These are phyloP conservation scores for Drusus annulatus DNA, from an alignment of 1,140 invertebrate genomes.

Conservation along the genomic window DNA sequence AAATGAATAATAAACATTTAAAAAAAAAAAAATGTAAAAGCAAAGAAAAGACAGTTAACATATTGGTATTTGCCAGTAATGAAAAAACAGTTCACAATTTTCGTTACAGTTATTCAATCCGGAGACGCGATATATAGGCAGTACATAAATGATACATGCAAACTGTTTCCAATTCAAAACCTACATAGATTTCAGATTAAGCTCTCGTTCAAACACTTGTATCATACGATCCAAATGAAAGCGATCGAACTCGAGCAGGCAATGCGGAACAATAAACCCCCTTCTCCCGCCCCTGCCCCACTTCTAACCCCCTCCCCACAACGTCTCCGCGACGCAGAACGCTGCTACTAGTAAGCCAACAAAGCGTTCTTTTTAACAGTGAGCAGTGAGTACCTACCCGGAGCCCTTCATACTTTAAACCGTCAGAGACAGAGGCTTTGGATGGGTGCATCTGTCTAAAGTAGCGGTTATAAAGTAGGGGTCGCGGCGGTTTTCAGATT, in stretches of 20 bases:
- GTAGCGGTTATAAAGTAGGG: background rate
- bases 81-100: too few relatives aligned
- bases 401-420: background rate
- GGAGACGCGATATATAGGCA: too few relatives aligned
- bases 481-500: background rate
- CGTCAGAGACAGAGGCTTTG: slow-evolving; percentile 24
- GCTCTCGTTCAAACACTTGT: too few relatives aligned
- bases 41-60: too few relatives aligned
- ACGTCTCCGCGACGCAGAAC: slow-evolving; percentile 12
- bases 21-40: too few relatives aligned
- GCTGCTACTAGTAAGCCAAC: background rate
- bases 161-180: too few relatives aligned
- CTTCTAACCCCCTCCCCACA: background rate
- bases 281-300: background rate
- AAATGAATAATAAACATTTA: too few relatives aligned
- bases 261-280: slow-evolving; percentile 7
- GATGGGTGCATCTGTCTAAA: slow-evolving; percentile 11
- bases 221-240: slow-evolving; percentile 3
- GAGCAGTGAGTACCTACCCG: background rate
- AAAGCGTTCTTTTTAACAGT: slow-evolving; percentile 20
- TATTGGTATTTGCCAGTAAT: too few relatives aligned
- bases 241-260: slow-evolving; percentile 12
- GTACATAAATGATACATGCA: too few relatives aligned
- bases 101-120: too few relatives aligned
- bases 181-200: too few relatives aligned